These are phyloP conservation scores for Toxotes jaculatrix DNA, from an alignment of 2,113 vertebrate species.

Conservation along the genomic window DNA sequence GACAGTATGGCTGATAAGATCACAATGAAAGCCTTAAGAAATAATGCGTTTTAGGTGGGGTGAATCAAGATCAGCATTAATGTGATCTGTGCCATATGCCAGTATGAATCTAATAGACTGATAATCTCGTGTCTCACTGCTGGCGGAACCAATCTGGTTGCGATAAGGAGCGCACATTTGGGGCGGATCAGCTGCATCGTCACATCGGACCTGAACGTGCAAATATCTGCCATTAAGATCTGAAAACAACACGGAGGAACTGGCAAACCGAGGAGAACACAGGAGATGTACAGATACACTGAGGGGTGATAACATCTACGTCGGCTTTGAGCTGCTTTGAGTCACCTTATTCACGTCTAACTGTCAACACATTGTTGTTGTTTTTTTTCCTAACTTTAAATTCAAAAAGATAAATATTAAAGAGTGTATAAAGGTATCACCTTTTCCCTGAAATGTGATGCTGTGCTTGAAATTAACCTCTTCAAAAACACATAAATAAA, in stretches of 20 bases:
- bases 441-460: background rate
- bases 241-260: slow-evolving; percentile 65
- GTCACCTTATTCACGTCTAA: slow-evolving; percentile 30
- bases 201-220: slow-evolving; percentile 64
- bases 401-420: background rate
- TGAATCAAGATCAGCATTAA: slow-evolving; percentile 60
- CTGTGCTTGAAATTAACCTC: background rate
- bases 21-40: slow-evolving; percentile 62
- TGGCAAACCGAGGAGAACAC: slow-evolving; percentile 30
- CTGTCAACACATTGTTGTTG: background rate
- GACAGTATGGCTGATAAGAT: slow-evolving; percentile 65
- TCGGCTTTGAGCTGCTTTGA: slow-evolving; percentile 59
- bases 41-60: slow-evolving; percentile 47
- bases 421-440: background rate
- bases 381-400: background rate
- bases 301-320: slow-evolving; percentile 64
- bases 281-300: slow-evolving; percentile 67
- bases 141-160: slow-evolving; percentile 90
- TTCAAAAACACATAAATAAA: background rate
- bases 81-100: slow-evolving; percentile 53
- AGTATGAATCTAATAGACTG: slow-evolving; percentile 73
- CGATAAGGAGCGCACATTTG: slow-evolving; percentile 89
- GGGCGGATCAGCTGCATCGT: slow-evolving; percentile 89
- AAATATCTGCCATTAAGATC: slow-evolving; percentile 71
- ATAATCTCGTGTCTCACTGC: slow-evolving; percentile 83